These are phyloP conservation scores for Paralichthys olivaceus DNA, from an alignment of 2,113 vertebrate genomes.

Conservation along the genomic window DNA sequence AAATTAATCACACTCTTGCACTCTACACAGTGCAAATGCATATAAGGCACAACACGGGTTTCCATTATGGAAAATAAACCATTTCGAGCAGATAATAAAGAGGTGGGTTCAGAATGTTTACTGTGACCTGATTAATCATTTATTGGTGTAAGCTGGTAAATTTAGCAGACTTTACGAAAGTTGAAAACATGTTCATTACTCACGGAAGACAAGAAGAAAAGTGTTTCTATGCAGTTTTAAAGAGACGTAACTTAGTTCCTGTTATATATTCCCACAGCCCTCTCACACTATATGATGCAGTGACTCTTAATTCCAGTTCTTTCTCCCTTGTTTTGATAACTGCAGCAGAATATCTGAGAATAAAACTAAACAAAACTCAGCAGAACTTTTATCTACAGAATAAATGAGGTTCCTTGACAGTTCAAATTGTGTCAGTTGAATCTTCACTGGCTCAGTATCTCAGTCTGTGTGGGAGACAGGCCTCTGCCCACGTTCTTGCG, in stretches of 20 bases:
- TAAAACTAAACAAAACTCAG: too few relatives aligned
- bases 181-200: too few relatives aligned
- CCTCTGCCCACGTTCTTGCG: constrained; percentile 70
- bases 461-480: constrained; percentile 3
- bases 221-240: too few relatives aligned
- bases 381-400: background rate
- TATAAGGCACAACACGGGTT: constrained; percentile 59
- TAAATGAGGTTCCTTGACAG: background rate
- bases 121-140: background rate
- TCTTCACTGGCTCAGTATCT: constrained; percentile 46
- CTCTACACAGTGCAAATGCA: constrained; percentile 41
- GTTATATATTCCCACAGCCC: background rate
- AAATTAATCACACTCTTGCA: background rate
- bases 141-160: background rate
- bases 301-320: background rate
- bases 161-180: background rate
- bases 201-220: too few relatives aligned
- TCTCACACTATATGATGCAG: background rate
- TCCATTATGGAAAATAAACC: constrained; percentile 74
- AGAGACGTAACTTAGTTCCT: too few relatives aligned
- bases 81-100: background rate
- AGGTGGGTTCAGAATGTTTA: background rate
- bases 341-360: too few relatives aligned
- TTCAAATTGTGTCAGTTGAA: too few relatives aligned
- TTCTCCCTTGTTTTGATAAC: background rate